phyloP scores from a whole-genome alignment of 2,113 vertebrate genomes.

The Pangasianodon hypophthalmus region DNA sequence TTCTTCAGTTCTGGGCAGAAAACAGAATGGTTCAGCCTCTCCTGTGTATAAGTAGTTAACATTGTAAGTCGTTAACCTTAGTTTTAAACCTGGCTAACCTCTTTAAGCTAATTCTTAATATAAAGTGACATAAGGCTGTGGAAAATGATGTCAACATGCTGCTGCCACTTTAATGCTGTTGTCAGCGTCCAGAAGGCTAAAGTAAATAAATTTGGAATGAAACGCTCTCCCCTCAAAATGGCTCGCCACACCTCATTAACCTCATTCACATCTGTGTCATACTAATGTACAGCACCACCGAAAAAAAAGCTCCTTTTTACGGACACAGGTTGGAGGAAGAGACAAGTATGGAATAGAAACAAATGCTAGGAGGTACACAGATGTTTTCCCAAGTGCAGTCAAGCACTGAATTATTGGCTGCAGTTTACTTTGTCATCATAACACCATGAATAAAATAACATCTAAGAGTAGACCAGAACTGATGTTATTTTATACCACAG shows the following conservation, averaged over 20 bases:
- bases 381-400: not conserved
- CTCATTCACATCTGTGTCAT: slow-evolving; percentile 21
- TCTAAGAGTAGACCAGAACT: no score
- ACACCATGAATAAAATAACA: not conserved
- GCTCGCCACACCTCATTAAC: not conserved
- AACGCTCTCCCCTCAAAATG: not conserved
- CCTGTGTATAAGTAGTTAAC: not conserved
- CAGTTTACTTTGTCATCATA: not conserved
- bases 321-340: not conserved
- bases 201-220: not conserved
- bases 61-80: not conserved
- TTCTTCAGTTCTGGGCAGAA: slow-evolving; percentile 34
- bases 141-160: slow-evolving; percentile 45
- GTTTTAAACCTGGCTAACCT: slow-evolving; percentile 4
- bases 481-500: no score
- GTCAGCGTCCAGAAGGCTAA: slow-evolving; percentile 27
- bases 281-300: not conserved
- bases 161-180: slow-evolving; percentile 31
- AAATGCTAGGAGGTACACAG: not conserved
- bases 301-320: not conserved
- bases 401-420: not conserved
- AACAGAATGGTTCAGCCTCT: slow-evolving; percentile 23
- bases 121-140: slow-evolving; percentile 47
- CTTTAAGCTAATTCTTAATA: not conserved
- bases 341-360: not conserved